Conservation (phyloP, 2,888 invertebrate species). For the Phasia obesa region DNA sequence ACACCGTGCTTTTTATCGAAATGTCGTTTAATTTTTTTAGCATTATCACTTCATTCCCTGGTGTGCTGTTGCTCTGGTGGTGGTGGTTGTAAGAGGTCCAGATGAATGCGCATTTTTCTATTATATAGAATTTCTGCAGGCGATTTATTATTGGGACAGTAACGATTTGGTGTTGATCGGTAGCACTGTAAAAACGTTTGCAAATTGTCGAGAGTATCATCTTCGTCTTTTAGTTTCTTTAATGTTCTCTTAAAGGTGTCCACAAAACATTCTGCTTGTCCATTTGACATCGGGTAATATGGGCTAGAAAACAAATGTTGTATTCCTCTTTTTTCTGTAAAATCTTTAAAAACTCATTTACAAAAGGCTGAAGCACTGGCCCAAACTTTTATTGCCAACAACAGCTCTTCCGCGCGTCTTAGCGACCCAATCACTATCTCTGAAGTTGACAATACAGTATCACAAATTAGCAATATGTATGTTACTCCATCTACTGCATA, state of each 20-base stretch:
- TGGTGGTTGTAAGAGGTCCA: slow-evolving; percentile 65
- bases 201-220: slow-evolving; percentile 55
- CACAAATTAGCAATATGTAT: too few relatives aligned
- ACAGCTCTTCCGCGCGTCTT: too few relatives aligned
- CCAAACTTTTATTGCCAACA: too few relatives aligned
- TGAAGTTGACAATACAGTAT: too few relatives aligned
- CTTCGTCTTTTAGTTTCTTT: slow-evolving; percentile 61
- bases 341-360: too few relatives aligned
- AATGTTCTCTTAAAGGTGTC: slow-evolving; percentile 70
- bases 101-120: slow-evolving; percentile 56
- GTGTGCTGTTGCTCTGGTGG: not conserved
- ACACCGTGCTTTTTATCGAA: slow-evolving; percentile 47
- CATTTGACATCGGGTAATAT: slow-evolving; percentile 67
- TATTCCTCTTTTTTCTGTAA: slow-evolving; percentile 8
- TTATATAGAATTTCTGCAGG: slow-evolving; percentile 67
- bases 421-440: too few relatives aligned
- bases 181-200: slow-evolving; percentile 63
- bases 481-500: too few relatives aligned
- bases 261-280: slow-evolving; percentile 72
- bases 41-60: not conserved
- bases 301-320: slow-evolving; percentile 16
- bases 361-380: too few relatives aligned
- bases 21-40: slow-evolving; percentile 42
- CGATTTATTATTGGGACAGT: slow-evolving; percentile 54
- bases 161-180: slow-evolving; percentile 66